A percentile compares a stretch with the other conserved stretches of the same genome.
Evolutionary conservation across 2,797 vertebrate species (phyloP).

Genomic region (Siniperca obscura): DNA sequence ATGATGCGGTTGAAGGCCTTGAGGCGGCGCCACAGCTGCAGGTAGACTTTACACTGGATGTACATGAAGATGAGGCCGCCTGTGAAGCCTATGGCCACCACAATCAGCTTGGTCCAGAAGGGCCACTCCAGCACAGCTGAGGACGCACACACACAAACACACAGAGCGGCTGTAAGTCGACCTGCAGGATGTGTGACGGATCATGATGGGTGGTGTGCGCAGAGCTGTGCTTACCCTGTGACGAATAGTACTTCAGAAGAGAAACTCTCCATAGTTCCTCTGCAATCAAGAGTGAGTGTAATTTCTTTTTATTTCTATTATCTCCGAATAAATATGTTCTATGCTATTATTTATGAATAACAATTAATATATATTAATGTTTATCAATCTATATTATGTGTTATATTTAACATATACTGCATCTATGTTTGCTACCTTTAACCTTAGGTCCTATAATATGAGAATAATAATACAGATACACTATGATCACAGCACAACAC

Average conservation of each 20-base stretch:
- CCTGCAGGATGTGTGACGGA: conserved; percentile 12
- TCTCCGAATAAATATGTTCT: conserved; percentile 21
- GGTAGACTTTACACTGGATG: conserved; percentile 96
- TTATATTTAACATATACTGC: background rate
- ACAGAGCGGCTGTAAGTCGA: conserved; percentile 12
- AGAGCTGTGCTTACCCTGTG: conserved; percentile 75
- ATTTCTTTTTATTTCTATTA: conserved; percentile 57
- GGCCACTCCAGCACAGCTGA: conserved; percentile 96
- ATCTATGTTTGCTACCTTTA: conserved; percentile 27
- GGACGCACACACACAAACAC: conserved; percentile 17
- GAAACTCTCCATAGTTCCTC: conserved; percentile 78
- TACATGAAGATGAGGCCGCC: conserved; percentile 98
- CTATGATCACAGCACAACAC: conserved; percentile 52
- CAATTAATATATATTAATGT: conserved; percentile 13
- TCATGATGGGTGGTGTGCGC: conserved; percentile 51
- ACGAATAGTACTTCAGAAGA: conserved; percentile 76
- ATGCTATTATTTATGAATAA: conserved; percentile 7
- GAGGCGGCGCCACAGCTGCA: conserved; percentile 95
- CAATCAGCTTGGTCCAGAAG: conserved; percentile 97
- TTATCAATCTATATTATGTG: conserved; percentile 1
- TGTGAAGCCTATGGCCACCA: conserved; percentile 93
- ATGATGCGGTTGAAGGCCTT: conserved; percentile 99
- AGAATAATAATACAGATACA: background rate
- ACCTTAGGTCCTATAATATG: conserved; percentile 16
- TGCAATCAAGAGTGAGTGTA: conserved; percentile 79